Evolutionary conservation across 2,888 invertebrate species (phyloP), one percentile per base, ranked within the genome.

Genomic region (Neoascia interrupta): DNA sequence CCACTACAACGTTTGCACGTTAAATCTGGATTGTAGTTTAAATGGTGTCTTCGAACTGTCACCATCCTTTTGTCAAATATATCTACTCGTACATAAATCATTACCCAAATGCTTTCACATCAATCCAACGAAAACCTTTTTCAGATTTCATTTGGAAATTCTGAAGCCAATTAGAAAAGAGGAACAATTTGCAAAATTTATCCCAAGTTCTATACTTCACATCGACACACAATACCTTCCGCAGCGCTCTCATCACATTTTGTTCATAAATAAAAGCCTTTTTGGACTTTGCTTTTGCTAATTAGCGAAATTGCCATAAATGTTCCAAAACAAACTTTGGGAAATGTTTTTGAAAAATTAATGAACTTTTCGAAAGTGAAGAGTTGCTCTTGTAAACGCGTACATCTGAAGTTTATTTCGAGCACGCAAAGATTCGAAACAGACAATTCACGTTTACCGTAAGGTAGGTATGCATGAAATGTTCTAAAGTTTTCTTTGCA

Each of bases 291-390:
- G 3, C 43, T 3, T 13, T 11, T 13, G 6, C n/a, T 45, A 45
- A 45, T 45, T 43, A 43, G 13, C 13, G 8, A 45, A 45, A 15
- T 13, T 11, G 5, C 21, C n/a, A 45, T 2, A 11, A 23, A 11
- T 45, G 6, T 23, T 45, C n/a, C 18, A 45, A 43, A 23, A 10
- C 23, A 45, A 45, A 45, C 43, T 45, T 45, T 23, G 43, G 2
- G 6, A 43, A 43, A n/a, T n/a, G n/a, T 45, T 13, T 8, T 45
- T 4, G 31, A 45, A 45, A 21, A 45, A 10, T 43, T 43, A 21
- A 43, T 21, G 5, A 43, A 43, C 13, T 21, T 43, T 11, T 21
- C 16, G 6, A 43, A 43, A 6, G 21, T 6, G 16, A 19, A 10
- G 6, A 13, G 10, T 23, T n/a, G n/a, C n/a, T 23, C 21, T 3